Evolutionary conservation across 2,113 vertebrate genomes (phyloP), one percentile per base, ranked within the genome.

Genomic region (Platichthys stellatus): DNA sequence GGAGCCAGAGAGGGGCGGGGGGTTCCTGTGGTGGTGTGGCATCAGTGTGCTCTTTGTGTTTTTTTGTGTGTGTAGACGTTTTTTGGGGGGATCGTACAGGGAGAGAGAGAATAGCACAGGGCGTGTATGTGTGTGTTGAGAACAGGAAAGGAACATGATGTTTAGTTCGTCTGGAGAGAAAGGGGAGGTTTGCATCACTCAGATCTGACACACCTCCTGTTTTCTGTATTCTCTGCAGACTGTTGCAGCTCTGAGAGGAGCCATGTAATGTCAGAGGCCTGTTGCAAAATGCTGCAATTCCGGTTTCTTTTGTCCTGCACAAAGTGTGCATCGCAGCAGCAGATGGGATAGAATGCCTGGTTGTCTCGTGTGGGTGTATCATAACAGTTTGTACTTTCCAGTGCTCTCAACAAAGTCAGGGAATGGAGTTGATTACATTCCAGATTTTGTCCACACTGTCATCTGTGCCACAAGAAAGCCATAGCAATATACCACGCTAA

Each of bases 31-130:
- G 51, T 1, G 53, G 5, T 11, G 26, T 0, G 40, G 43, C 43
- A 53, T 84, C 28, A 63, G 26, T 35, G 54, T 12, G 45, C n/a
- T 51, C 63, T 5, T 53, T 75, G 76, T 85, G 53, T n/a, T 56
- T 57, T 5, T 70, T 53, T 75, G 76, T 85, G 53, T n/a, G 53
- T 17, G 47, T 17, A 83, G 73, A 90, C 82, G 85, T 84, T 64
- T 66, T 82, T 60, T 61, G n/a, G 38, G n/a, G 38, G 73, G 4
- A 3, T 43, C 40, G 13, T 43, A 43, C 40, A 51, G 47, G 18
- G 17, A 51, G 47, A 51, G 12, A 51, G 47, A 51, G 5, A 51
- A 38, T 9, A 2, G 2, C 35, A 10, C 11, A 13, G 40, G 3
- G 40, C 13, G 40, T 43, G 10, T 13, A 81, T 49, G 13, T 49